phyloP scores from a whole-genome alignment of 1,140 invertebrate species.

The Tetranychus cinnabarinus region DNA sequence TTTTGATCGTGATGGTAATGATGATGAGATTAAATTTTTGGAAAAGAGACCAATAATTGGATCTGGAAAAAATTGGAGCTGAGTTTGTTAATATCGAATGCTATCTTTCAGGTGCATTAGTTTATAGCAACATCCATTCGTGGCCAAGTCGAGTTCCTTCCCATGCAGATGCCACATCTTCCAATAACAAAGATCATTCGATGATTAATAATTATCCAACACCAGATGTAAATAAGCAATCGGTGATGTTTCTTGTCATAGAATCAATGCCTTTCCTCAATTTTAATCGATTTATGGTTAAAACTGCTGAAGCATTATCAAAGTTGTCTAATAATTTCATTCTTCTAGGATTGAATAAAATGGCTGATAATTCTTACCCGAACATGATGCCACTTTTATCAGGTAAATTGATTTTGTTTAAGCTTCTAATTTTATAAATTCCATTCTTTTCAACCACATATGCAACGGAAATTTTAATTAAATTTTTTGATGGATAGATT shows the following conservation, averaged over 20 bases:
- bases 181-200: neutral
- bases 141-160: neutral
- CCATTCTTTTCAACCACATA: too few species aligned
- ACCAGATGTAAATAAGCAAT: neutral
- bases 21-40: neutral
- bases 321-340: neutral
- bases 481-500: too few species aligned
- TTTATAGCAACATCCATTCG: neutral
- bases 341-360: constrained; percentile 23
- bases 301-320: neutral
- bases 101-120: neutral
- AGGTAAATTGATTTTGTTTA: constrained; percentile 8
- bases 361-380: constrained; percentile 23
- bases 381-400: constrained; percentile 22
- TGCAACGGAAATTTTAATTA: too few species aligned
- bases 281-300: constrained; percentile 2
- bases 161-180: neutral
- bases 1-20: neutral
- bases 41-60: neutral
- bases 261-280: constrained; percentile 6
- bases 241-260: constrained; percentile 5
- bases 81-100: neutral
- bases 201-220: neutral
- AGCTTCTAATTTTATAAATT: too few species aligned
- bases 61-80: neutral